Conservation (phyloP, 2,113 vertebrate genomes). For the Carassius auratus region DNA sequence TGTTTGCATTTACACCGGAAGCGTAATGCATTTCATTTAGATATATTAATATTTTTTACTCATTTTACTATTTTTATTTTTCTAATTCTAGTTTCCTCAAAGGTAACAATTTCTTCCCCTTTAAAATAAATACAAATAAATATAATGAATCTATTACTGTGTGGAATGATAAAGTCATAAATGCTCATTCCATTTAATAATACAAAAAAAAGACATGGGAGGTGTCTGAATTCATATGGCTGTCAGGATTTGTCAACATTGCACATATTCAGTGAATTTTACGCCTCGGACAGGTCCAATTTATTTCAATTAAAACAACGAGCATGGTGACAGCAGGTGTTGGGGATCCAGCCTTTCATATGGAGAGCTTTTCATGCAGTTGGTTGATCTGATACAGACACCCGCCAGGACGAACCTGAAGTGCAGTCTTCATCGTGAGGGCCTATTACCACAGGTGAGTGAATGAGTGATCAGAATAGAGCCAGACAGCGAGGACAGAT, state of each 20-base stretch:
- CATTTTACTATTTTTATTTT: too few relatives aligned
- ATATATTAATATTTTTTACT: too few relatives aligned
- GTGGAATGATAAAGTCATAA: background rate
- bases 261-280: background rate
- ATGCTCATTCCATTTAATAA: background rate
- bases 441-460: conserved; percentile 4
- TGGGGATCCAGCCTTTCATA: background rate
- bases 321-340: background rate
- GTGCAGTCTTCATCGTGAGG: background rate
- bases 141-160: background rate
- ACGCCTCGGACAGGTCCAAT: background rate
- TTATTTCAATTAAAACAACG: conserved; percentile 34
- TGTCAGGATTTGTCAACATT: conserved; percentile 8
- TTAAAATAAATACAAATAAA: too few relatives aligned
- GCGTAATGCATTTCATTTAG: background rate
- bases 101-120: too few relatives aligned
- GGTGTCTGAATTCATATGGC: background rate
- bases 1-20: background rate
- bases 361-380: conserved; percentile 30
- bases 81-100: too few relatives aligned
- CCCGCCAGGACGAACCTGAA: conserved; percentile 20
- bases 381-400: conserved; percentile 35
- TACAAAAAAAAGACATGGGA: background rate
- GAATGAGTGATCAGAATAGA: conserved; percentile 8
- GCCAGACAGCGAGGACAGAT: background rate